Base-by-base conservation (phyloP, 2,113 vertebrate genomes). In the Todiramphus chloris region DNA sequence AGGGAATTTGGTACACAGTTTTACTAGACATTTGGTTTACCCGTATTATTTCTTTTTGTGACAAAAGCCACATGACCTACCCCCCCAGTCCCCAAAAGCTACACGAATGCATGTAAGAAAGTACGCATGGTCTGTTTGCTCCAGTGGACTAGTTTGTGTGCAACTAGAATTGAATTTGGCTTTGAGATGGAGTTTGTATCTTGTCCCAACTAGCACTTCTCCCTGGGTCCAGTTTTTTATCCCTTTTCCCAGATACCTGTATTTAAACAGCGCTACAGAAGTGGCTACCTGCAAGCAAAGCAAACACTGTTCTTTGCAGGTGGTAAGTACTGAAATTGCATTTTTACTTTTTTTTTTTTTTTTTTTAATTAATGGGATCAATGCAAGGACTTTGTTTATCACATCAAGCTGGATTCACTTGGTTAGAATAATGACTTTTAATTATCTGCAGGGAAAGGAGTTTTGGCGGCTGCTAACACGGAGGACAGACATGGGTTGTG, bases 271-370 rank as follows among this genome's bases (percentile, higher is more conserved):
- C 75, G 33, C 16, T 68, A 11, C 8, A 91, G 35, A 87, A 79
- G 62, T 46, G 8, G 44, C 43, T 72, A 79, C 35, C 53, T 9
- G 20, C 53, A 72, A 89, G 53, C 62, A 75, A 91, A 84, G 18
- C 39, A 75, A 94, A 69, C 15, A 6, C 43, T 60, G 7, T 25
- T 68, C 44, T 90, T 77, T 12, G 3, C 69, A 51, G 18, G 35
- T 90, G n/a, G 43, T 33, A 84, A 37, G 72, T 85, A 93, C 95
- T 94, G 96, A 97, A 97, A 93, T 94, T 96, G 93, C 97, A 97
- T 97, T 91, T 95, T 97, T 96, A 96, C 83, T 46, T 55, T 93
- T 94, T 94, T 80, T 93, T 94, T 95, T 85, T 44, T 44, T 44
- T 44, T 46, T 46, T 46, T 46, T 94, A 87, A 94, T 91, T 84